These are phyloP conservation scores for Chloropsis hardwickii DNA, from an alignment of 2,113 vertebrate genomes.

Conservation along the genomic window DNA sequence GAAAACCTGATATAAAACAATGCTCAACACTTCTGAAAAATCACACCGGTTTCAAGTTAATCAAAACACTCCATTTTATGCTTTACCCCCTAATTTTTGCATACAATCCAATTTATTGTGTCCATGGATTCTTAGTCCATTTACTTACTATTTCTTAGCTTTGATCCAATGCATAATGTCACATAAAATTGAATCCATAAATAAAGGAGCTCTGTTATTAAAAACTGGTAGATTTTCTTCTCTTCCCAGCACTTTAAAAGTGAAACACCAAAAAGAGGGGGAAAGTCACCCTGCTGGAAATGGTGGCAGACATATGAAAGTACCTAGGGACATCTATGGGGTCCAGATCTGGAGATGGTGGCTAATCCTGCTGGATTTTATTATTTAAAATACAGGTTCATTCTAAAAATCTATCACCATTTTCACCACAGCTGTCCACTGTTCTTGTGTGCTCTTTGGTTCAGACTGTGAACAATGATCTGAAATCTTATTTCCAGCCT, in stretches of 20 bases:
- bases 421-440: not conserved
- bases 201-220: not conserved
- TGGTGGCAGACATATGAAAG: not conserved
- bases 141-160: not conserved
- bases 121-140: not conserved
- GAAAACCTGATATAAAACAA: not conserved
- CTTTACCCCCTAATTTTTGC: not conserved
- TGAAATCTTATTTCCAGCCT: constrained; percentile 11
- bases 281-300: not conserved
- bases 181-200: not conserved
- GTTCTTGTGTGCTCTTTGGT: not conserved
- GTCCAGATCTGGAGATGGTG: not conserved
- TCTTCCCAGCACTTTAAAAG: not conserved
- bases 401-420: not conserved
- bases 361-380: not conserved
- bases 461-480: not conserved
- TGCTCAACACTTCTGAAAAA: not conserved
- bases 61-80: not conserved
- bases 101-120: not conserved
- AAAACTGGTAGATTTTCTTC: not conserved
- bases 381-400: not conserved
- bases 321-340: not conserved
- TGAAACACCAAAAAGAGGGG: not conserved
- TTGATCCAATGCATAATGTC: not conserved
- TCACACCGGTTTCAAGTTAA: not conserved